Evolutionary conservation across 2,797 vertebrate species (phyloP).

Genomic region (Arrhamphus sclerolepis): DNA sequence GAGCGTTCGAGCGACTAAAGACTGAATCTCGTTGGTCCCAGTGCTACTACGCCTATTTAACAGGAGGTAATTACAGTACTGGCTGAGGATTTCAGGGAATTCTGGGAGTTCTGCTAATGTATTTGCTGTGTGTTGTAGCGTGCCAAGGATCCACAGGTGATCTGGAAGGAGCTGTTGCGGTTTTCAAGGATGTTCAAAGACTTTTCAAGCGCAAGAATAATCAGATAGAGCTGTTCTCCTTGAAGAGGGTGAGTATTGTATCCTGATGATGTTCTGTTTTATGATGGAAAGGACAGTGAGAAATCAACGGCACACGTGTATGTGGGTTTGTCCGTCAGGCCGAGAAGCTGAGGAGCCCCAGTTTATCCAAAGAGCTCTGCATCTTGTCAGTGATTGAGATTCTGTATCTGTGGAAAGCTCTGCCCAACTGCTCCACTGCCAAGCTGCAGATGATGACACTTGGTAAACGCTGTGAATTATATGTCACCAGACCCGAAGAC

Average conservation of each 20-base stretch:
- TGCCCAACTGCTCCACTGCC: conserved; percentile 91
- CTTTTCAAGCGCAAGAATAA: conserved; percentile 98
- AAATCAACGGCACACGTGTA: not conserved
- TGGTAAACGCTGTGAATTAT: conserved; percentile 73
- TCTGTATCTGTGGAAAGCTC: conserved; percentile 96
- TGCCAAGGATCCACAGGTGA: conserved; percentile 96
- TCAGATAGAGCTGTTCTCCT: conserved; percentile 96
- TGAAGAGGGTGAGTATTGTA: conserved; percentile 83
- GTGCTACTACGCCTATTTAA: conserved; percentile 98
- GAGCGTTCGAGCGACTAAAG: conserved; percentile 94
- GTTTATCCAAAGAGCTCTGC: conserved; percentile 88
- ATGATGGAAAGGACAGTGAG: not conserved
- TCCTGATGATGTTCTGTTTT: not conserved
- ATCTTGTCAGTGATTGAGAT: conserved; percentile 94
- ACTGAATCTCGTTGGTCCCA: conserved; percentile 98
- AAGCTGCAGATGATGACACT: conserved; percentile 94
- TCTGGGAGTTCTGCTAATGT: not conserved
- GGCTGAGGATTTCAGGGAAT: not conserved
- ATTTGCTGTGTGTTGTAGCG: conserved; percentile 73
- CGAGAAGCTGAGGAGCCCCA: conserved; percentile 87
- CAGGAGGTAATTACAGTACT: conserved; percentile 83
- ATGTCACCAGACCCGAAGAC: not conserved
- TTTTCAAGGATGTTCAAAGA: conserved; percentile 93
- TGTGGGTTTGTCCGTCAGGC: conserved; percentile 76
- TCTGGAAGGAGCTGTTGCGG: conserved; percentile 83